Conservation (phyloP, 2,888 invertebrate genomes). For the Lasioglossum pauxillum region DNA sequence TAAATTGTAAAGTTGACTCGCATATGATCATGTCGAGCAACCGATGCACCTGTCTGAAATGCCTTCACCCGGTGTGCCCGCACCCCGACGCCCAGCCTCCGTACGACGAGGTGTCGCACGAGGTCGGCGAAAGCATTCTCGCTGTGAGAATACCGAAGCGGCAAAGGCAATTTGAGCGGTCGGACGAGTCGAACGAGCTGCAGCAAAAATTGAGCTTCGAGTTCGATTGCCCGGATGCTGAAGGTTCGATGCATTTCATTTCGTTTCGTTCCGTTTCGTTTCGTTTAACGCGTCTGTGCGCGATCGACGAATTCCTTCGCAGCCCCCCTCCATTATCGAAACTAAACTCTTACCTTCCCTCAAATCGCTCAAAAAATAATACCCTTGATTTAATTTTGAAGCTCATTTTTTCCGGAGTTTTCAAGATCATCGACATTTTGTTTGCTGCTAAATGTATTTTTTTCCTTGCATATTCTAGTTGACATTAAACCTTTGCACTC, state of each 20-base stretch:
- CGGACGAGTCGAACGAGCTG: neutral
- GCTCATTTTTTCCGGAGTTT: too few species aligned
- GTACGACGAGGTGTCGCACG: slow-evolving; percentile 72
- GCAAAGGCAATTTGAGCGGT: slow-evolving; percentile 16
- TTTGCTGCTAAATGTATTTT: too few species aligned
- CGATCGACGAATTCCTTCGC: neutral
- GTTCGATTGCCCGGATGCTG: slow-evolving; percentile 54
- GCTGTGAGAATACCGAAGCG: slow-evolving; percentile 73
- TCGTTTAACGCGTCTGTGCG: neutral
- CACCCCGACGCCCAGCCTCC: slow-evolving; percentile 24
- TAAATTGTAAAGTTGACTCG: neutral
- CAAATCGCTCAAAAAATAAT: too few species aligned
- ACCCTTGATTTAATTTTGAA: too few species aligned
- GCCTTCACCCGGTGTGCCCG: slow-evolving; percentile 45
- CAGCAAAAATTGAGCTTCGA: slow-evolving; percentile 27
- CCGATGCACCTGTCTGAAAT: slow-evolving; percentile 44
- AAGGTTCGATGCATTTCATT: slow-evolving; percentile 39
- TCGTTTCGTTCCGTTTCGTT: too few species aligned
- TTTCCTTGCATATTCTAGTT: too few species aligned
- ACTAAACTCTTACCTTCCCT: neutral
- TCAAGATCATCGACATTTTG: too few species aligned
- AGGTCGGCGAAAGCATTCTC: slow-evolving; percentile 69
- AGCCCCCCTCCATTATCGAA: neutral
- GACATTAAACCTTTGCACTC: too few species aligned
- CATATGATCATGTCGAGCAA: slow-evolving; percentile 29